Evolutionary conservation across 2,888 invertebrate genomes (phyloP).

Genomic region (Minunthozetes semirufus): DNA sequence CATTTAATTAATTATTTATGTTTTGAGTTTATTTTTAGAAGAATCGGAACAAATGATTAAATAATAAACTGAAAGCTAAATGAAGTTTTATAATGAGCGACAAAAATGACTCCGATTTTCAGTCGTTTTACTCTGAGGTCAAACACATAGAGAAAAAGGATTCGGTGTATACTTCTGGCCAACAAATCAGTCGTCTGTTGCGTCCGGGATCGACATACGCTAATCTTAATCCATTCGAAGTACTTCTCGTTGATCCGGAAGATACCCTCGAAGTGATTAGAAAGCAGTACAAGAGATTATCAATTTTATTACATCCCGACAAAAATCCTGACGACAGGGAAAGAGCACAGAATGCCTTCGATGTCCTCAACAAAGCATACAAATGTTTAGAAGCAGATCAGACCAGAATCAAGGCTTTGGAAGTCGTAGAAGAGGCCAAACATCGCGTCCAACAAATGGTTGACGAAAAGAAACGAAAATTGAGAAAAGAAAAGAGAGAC

Average conservation of each 20-base stretch:
- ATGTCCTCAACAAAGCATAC: slow-evolving; percentile 85
- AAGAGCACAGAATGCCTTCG: slow-evolving; percentile 68
- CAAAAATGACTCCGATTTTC: slow-evolving; percentile 28
- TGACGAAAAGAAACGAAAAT: slow-evolving; percentile 84
- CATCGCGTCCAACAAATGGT: slow-evolving; percentile 55
- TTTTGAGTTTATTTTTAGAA: no score
- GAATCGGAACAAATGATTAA: neutral
- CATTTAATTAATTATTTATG: no score
- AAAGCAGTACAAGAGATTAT: slow-evolving; percentile 88
- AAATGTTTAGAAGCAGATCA: slow-evolving; percentile 92
- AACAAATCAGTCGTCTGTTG: slow-evolving; percentile 91
- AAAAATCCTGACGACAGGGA: slow-evolving; percentile 94
- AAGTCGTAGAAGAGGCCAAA: slow-evolving; percentile 94
- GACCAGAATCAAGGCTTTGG: slow-evolving; percentile 83
- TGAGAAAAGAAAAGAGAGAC: slow-evolving; percentile 70
- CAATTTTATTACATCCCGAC: slow-evolving; percentile 97
- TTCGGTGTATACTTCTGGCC: slow-evolving; percentile 88
- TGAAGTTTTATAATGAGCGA: slow-evolving; percentile 25
- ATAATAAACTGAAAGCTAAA: neutral
- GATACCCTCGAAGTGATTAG: slow-evolving; percentile 82
- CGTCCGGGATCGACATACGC: slow-evolving; percentile 97
- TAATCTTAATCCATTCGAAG: slow-evolving; percentile 81
- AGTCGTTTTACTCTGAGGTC: slow-evolving; percentile 59
- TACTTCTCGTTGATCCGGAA: slow-evolving; percentile 66
- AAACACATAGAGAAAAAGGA: slow-evolving; percentile 98